Percentiles rank a stretch among this genome's conserved stretches.
Conservation (phyloP, 2,113 vertebrate genomes). For the Apteryx mantelli region DNA sequence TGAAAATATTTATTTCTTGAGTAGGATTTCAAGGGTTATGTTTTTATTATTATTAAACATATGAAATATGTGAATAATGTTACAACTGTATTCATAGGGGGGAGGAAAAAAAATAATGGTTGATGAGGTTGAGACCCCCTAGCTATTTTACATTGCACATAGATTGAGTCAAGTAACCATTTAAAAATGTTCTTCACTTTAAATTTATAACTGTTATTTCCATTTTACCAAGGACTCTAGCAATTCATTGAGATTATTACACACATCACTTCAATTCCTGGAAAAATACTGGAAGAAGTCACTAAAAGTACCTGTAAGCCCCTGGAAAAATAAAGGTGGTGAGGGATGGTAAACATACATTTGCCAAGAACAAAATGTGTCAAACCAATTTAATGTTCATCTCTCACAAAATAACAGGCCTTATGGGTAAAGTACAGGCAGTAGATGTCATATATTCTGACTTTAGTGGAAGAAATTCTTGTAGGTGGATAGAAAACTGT, state of each 20-base stretch:
- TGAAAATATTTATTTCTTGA: neutral
- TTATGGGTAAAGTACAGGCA: constrained; percentile 12
- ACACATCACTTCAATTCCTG: neutral
- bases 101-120: neutral
- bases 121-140: neutral
- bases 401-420: neutral
- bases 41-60: neutral
- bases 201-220: neutral
- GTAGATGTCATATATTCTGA: constrained; percentile 28
- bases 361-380: constrained; percentile 40
- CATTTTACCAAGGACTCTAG: neutral
- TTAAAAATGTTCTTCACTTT: neutral
- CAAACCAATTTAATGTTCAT: constrained; percentile 44
- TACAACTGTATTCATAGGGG: neutral
- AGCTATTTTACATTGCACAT: neutral
- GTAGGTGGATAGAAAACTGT: constrained; percentile 10
- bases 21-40: neutral
- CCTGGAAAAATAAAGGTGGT: neutral
- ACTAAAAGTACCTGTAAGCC: neutral
- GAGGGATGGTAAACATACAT: neutral
- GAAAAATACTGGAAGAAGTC: constrained; percentile 12
- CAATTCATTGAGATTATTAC: neutral
- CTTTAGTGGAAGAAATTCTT: constrained; percentile 6
- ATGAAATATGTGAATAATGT: neutral
- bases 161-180: neutral